Evolutionary conservation across 2,113 vertebrate species (phyloP).

Genomic region (Trachemys scripta): DNA sequence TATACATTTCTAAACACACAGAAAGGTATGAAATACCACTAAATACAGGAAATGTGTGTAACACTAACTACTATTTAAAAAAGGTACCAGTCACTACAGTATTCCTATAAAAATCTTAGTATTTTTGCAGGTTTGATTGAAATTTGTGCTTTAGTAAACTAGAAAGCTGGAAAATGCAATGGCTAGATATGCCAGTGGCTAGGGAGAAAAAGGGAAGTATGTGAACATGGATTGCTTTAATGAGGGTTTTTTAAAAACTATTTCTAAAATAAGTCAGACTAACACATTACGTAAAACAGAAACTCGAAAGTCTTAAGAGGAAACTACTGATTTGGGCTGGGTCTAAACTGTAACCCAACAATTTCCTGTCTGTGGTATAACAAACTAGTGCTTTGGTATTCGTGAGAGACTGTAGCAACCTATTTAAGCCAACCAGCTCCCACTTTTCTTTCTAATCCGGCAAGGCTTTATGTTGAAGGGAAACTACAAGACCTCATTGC

Average conservation of each 20-base stretch:
- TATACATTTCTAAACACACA: not conserved
- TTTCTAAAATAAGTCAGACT: rapidly evolving
- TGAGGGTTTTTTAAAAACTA: not conserved
- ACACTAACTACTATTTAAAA: not conserved
- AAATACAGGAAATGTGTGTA: too few relatives aligned
- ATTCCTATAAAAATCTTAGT: not conserved
- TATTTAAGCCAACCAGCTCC: not conserved
- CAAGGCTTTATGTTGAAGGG: rapidly evolving
- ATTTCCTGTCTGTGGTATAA: conserved; percentile 74
- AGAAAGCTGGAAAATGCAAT: not conserved
- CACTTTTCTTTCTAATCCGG: not conserved
- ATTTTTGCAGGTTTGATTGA: not conserved
- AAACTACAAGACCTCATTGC: not conserved
- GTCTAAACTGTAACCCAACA: conserved; percentile 67
- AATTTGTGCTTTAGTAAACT: not conserved
- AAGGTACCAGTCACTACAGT: not conserved
- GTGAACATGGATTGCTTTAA: not conserved
- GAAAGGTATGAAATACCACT: not conserved
- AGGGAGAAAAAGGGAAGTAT: not conserved
- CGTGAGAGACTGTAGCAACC: not conserved
- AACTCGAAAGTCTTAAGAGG: conserved; percentile 60
- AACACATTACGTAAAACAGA: conserved; percentile 2
- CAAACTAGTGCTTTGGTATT: conserved; percentile 28
- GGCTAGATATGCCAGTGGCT: rapidly evolving
- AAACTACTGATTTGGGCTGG: conserved; percentile 71